Conservation (phyloP, 2,888 invertebrate genomes). For the Nematopogon swammerdamellus region DNA sequence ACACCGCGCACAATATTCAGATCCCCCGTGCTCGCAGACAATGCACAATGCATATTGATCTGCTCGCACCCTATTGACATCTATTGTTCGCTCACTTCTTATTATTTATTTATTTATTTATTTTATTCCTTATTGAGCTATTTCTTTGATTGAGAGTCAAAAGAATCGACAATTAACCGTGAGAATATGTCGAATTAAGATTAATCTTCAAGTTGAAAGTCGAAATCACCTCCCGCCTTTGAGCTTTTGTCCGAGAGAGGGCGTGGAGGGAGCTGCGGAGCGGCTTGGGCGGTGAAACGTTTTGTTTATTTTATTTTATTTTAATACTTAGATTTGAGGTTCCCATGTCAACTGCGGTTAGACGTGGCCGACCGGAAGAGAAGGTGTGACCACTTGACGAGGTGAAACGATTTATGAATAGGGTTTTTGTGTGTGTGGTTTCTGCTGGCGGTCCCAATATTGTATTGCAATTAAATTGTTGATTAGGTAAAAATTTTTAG, state of each 20-base stretch:
- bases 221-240: too few relatives aligned
- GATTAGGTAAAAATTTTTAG: too few relatives aligned
- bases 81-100: neutral
- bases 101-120: neutral
- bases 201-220: slow-evolving; percentile 2
- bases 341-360: neutral
- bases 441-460: too few relatives aligned
- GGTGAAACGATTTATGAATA: too few relatives aligned
- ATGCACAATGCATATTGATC: neutral
- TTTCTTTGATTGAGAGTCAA: slow-evolving; percentile 38
- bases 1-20: neutral
- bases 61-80: neutral
- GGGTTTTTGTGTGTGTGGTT: too few relatives aligned
- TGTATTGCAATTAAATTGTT: too few relatives aligned
- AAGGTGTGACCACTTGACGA: neutral
- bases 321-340: neutral
- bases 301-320: neutral
- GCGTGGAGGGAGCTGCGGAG: neutral
- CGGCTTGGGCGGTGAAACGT: too few relatives aligned
- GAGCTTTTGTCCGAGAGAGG: neutral
- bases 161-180: slow-evolving; percentile 50
- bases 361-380: neutral
- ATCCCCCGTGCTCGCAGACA: too few relatives aligned
- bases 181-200: slow-evolving; percentile 44
- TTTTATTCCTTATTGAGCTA: slow-evolving; percentile 36